These are phyloP conservation scores for Balanococcus diminutus DNA, from an alignment of 2,888 invertebrate genomes.

Conservation along the genomic window DNA sequence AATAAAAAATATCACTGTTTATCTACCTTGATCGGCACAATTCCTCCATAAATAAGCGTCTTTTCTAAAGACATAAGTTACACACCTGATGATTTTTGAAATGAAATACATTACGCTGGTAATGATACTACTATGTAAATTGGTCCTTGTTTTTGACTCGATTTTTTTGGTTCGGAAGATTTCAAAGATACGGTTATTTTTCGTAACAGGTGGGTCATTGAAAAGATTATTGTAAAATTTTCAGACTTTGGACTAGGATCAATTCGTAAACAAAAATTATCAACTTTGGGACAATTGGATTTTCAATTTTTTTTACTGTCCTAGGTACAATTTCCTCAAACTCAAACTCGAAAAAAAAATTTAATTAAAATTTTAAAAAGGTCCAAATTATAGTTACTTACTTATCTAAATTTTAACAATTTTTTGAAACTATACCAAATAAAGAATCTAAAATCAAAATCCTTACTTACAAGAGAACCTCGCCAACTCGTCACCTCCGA, in stretches of 20 bases:
- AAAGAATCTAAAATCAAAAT: no score
- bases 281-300: no score
- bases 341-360: no score
- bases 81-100: background rate
- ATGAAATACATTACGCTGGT: background rate
- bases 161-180: background rate
- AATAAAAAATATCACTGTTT: slow-evolving; percentile 29
- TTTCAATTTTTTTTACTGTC: no score
- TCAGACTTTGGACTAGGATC: background rate
- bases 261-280: no score
- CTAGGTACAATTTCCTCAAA: no score
- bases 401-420: no score
- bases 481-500: no score
- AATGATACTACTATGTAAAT: slow-evolving; percentile 15
- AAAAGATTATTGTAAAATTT: background rate
- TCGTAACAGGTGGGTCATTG: background rate
- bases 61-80: background rate
- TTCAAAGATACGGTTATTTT: background rate
- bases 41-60: background rate
- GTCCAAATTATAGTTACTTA: no score
- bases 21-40: slow-evolving; percentile 4
- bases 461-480: no score
- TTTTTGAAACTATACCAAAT: no score
- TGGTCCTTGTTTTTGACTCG: background rate
- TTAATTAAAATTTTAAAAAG: no score